These are phyloP conservation scores for Drosophila teissieri DNA, from an alignment of 1,140 invertebrate species.

Conservation along the genomic window DNA sequence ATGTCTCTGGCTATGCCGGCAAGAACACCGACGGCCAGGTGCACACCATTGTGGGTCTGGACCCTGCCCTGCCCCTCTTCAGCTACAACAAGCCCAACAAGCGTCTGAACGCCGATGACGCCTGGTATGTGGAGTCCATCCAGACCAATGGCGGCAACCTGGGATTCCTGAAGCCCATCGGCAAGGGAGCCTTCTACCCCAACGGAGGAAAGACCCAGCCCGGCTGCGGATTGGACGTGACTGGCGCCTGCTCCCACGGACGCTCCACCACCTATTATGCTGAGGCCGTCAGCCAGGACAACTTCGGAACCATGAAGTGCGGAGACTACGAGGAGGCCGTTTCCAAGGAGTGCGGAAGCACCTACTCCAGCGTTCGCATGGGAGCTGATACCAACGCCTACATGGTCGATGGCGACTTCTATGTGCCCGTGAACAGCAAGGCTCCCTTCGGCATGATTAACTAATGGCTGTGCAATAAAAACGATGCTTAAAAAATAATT, in stretches of 20 bases:
- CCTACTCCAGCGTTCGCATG: constrained; percentile 75
- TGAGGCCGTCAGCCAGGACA: constrained; percentile 84
- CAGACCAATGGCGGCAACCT: constrained; percentile 86
- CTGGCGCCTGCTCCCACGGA: constrained; percentile 84
- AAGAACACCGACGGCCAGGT: constrained; percentile 69
- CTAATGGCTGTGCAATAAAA: constrained; percentile 29
- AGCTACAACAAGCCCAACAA: constrained; percentile 60
- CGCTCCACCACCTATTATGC: constrained; percentile 86
- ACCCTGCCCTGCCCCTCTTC: constrained; percentile 85
- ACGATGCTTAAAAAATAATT: background rate
- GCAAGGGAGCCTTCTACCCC: constrained; percentile 85
- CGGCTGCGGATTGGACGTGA: constrained; percentile 84
- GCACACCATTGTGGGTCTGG: constrained; percentile 83
- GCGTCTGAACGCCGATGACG: constrained; percentile 83
- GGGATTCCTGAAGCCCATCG: constrained; percentile 85
- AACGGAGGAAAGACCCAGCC: constrained; percentile 86
- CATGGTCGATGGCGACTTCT: constrained; percentile 74
- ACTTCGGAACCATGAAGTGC: constrained; percentile 71
- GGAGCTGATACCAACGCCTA: constrained; percentile 83
- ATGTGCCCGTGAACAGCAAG: constrained; percentile 69
- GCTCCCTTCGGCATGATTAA: constrained; percentile 81
- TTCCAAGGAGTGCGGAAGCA: constrained; percentile 55
- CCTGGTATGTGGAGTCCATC: constrained; percentile 84
- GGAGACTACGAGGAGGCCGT: constrained; percentile 57
- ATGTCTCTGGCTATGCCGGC: constrained; percentile 86